Evolutionary conservation across 2,888 invertebrate species (phyloP), one percentile per base, ranked within the genome.

Genomic region (Halictus quadricinctus): DNA sequence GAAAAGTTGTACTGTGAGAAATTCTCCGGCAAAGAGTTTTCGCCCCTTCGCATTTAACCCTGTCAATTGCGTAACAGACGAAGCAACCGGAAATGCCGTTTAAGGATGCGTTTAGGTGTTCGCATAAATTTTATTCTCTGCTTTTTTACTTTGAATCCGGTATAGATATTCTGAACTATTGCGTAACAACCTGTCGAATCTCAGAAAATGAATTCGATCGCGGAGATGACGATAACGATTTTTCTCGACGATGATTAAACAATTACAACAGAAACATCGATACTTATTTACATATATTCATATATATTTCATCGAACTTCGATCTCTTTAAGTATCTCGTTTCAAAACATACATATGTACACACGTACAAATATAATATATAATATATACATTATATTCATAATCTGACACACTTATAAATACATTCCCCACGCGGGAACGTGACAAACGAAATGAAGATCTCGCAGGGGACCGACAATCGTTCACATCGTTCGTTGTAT

Each of bases 401-500:
- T 80, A 4, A 13, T 69, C 64, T 41, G 58, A 72, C 54, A 72
- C 15, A n/a, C 66, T 43, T 74, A 41, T 21, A 69, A 69, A 69
- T 69, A 69, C 66, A 36, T 69, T 69, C 36, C 66, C 15, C 1
- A 69, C 36, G 66, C 66, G 64, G 36, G 36, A 41, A 41, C 66
- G 36, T 29, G 21, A 66, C 66, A 29, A 36, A 66, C 60, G 60
- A 60, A 25, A 25, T 25, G 60, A 60, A 13, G 60, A 60, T 60
- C 60, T 25, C 25, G 25, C 60, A 6, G 60, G 13, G 25, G 25
- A 81, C 87, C 77, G 84, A 75, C 43, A 46, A 15, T 66, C 15
- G n/a, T 18, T 25, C 74, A 41, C 48, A 43, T 46, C 80, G 90
- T 88, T 91, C 90, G 88, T 88, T 89, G 81, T 76, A 84, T 78